Evolutionary conservation across 2,888 invertebrate species (phyloP).

Genomic region (Bimastos eiseni): DNA sequence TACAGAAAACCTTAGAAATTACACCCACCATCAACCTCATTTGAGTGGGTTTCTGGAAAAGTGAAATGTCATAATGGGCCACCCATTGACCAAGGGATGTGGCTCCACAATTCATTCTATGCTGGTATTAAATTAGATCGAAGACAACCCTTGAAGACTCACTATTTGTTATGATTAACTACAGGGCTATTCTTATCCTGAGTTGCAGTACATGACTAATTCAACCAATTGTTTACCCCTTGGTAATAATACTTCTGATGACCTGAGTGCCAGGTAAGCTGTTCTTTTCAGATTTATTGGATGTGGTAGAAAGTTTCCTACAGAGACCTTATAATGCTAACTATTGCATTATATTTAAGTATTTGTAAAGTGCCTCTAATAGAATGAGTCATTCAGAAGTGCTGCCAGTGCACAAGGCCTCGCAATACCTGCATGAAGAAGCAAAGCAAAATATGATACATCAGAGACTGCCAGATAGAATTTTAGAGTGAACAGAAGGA

Average conservation of each 20-base stretch:
- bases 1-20: background rate
- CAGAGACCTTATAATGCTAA: background rate
- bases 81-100: background rate
- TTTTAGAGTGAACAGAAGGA: too few relatives aligned
- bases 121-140: too few relatives aligned
- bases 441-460: too few relatives aligned
- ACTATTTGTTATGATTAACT: background rate
- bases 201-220: constrained; percentile 24
- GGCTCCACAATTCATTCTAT: background rate
- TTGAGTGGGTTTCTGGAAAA: background rate
- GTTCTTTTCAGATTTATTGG: background rate
- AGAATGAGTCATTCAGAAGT: too few relatives aligned
- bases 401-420: too few relatives aligned
- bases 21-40: background rate
- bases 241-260: background rate
- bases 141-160: background rate
- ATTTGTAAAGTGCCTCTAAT: too few relatives aligned
- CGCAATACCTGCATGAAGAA: too few relatives aligned
- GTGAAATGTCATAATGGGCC: background rate
- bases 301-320: background rate
- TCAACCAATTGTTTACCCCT: background rate
- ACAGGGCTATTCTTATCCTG: constrained; percentile 13
- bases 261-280: background rate
- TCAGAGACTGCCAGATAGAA: too few relatives aligned
- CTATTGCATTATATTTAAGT: too few relatives aligned